These are phyloP conservation scores for Amia ocellicauda DNA, from an alignment of 2,113 vertebrate species.

Conservation along the genomic window DNA sequence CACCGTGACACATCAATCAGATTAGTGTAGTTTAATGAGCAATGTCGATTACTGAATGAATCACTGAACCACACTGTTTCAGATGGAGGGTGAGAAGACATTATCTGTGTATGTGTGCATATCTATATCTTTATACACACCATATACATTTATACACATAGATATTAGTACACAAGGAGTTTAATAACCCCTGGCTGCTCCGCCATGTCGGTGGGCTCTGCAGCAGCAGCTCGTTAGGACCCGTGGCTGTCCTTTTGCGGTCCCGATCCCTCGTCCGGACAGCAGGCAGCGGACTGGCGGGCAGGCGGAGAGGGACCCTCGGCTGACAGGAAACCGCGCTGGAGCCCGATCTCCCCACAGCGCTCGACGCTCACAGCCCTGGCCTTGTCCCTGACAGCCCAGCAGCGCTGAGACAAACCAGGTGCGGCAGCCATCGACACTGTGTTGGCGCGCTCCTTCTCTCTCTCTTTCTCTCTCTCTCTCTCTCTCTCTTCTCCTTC, in stretches of 20 bases:
- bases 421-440: slow-evolving; percentile 45
- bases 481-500: neutral
- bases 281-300: slow-evolving; percentile 38
- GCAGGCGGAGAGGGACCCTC: slow-evolving; percentile 39
- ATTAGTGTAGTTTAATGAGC: too few relatives aligned
- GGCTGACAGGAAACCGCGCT: slow-evolving; percentile 43
- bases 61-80: too few relatives aligned
- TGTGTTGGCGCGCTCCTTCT: slow-evolving; percentile 43
- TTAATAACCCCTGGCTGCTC: neutral
- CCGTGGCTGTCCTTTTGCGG: slow-evolving; percentile 55
- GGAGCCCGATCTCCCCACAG: slow-evolving; percentile 23
- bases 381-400: slow-evolving; percentile 65
- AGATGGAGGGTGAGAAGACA: too few relatives aligned
- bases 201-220: neutral
- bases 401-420: slow-evolving; percentile 59
- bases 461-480: too few relatives aligned
- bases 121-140: neutral
- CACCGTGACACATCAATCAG: too few relatives aligned
- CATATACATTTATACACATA: neutral
- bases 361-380: slow-evolving; percentile 39
- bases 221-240: slow-evolving; percentile 31
- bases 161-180: neutral
- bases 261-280: too few relatives aligned
- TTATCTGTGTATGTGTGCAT: neutral
- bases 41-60: too few relatives aligned